Evolutionary conservation across 2,888 invertebrate species (phyloP), one percentile per base, ranked within the genome.

Genomic region (Cosmopolites sordidus): DNA sequence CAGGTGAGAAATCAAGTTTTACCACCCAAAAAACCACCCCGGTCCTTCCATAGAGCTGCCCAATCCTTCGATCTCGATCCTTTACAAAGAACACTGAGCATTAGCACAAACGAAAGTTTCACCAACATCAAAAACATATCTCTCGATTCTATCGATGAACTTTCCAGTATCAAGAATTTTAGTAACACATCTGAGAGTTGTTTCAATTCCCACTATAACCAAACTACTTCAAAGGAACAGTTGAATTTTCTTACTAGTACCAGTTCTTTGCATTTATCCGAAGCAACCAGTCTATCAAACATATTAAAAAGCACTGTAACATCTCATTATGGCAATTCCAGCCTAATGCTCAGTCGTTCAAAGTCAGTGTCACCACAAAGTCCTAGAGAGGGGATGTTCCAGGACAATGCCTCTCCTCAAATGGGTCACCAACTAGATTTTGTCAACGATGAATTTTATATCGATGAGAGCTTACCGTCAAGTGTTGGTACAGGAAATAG

Each of bases 391-490:
- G 22, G 22, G 22, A 22, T 22, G 4, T 22, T 22, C 8, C 60
- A 63, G 38, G 51, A 56, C 40, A 52, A 48, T 29, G 51, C 57
- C 50, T 54, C 48, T 51, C 59, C 57, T 46, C 73, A 54, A 69
- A 73, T 64, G 72, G 72, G 64, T 73, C 74, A 66, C 68, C 70
- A 60, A 49, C 67, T 73, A 60, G 89, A 89, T 75, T 90, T 89
- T 75, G 80, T 84, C 67, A 84, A 83, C 69, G 87, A 89, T 43
- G 89, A 91, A 73, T 89, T 85, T 81, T 92, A 89, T 79, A 88
- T 91, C 75, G 92, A 91, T 70, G 92, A 91, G 75, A 90, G 90
- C 60, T 81, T 90, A 76, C 89, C 90, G 54, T 88, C 89, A 68
- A 90, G 89, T 72, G 83, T 88, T 75, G 86, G 74, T 66, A 67